Conservation (phyloP, 2,888 invertebrate genomes). For the Melieria picta region DNA sequence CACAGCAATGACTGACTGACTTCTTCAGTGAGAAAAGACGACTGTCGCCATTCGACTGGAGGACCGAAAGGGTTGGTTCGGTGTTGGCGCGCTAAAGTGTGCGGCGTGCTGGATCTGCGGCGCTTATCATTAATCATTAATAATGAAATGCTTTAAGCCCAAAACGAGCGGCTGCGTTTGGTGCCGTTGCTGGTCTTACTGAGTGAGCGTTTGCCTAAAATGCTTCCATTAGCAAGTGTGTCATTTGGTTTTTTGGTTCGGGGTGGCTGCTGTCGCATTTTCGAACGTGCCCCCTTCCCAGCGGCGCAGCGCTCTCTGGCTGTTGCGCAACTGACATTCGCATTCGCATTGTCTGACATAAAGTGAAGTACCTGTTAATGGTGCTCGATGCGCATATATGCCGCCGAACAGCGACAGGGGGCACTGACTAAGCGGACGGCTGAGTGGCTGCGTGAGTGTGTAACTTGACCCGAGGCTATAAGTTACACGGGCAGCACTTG, state of each 20-base stretch:
- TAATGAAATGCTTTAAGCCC: conserved; percentile 60
- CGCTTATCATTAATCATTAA: conserved; percentile 65
- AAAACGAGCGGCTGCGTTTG: conserved; percentile 48
- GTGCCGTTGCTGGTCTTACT: conserved; percentile 59
- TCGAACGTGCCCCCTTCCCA: not conserved
- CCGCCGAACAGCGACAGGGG: conserved; percentile 13
- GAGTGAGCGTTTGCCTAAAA: too few species aligned
- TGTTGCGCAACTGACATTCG: conserved; percentile 25
- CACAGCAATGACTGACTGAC: not conserved
- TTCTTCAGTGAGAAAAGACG: conserved; percentile 13
- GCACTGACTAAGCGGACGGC: conserved; percentile 19
- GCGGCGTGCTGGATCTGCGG: conserved; percentile 43
- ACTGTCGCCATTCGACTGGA: conserved; percentile 8
- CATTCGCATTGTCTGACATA: conserved; percentile 24
- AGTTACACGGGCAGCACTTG: conserved; percentile 59
- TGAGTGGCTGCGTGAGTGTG: conserved; percentile 46
- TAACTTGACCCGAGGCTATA: conserved; percentile 65
- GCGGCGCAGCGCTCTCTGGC: not conserved
- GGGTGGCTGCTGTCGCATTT: conserved; percentile 3
- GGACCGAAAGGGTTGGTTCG: conserved; percentile 41
- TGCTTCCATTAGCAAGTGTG: conserved; percentile 22
- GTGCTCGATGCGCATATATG: conserved; percentile 48
- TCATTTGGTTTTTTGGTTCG: conserved; percentile 33
- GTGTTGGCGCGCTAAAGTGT: conserved; percentile 47
- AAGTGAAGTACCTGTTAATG: conserved; percentile 63